These are phyloP conservation scores for Trachymyrmex septentrionalis DNA, from an alignment of 1,140 invertebrate genomes.

Conservation along the genomic window DNA sequence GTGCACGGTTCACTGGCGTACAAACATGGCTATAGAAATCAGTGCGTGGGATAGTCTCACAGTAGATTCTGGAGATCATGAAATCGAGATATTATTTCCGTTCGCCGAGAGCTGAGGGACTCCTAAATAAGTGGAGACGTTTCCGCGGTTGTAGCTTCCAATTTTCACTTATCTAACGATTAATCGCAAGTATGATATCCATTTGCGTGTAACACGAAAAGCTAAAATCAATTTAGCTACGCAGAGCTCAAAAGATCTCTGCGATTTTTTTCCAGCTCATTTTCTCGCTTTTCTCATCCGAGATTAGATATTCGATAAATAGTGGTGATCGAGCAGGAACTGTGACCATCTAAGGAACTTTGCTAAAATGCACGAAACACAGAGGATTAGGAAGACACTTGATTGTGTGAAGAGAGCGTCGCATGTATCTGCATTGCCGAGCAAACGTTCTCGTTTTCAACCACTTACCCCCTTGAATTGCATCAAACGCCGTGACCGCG, in stretches of 20 bases:
- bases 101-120: constrained; percentile 10
- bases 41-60: constrained; percentile 79
- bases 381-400: background rate
- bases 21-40: constrained; percentile 70
- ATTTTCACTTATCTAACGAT: constrained; percentile 5
- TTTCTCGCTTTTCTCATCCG: background rate
- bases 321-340: background rate
- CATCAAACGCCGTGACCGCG: constrained; percentile 31
- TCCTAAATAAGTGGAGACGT: constrained; percentile 22
- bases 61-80: constrained; percentile 67
- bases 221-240: background rate
- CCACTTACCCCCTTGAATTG: constrained; percentile 16
- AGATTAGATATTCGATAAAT: background rate
- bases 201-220: background rate
- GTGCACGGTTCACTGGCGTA: constrained; percentile 66
- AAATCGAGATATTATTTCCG: constrained; percentile 67
- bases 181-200: background rate
- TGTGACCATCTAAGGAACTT: too few relatives aligned
- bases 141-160: constrained; percentile 22
- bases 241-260: background rate
- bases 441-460: constrained; percentile 35
- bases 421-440: background rate
- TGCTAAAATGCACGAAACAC: too few relatives aligned
- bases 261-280: background rate
- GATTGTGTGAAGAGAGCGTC: background rate